Percentiles rank a stretch among this genome's conserved stretches.
phyloP scores from a whole-genome alignment of 2,888 invertebrate species.

The Liodrosophila aerea region DNA sequence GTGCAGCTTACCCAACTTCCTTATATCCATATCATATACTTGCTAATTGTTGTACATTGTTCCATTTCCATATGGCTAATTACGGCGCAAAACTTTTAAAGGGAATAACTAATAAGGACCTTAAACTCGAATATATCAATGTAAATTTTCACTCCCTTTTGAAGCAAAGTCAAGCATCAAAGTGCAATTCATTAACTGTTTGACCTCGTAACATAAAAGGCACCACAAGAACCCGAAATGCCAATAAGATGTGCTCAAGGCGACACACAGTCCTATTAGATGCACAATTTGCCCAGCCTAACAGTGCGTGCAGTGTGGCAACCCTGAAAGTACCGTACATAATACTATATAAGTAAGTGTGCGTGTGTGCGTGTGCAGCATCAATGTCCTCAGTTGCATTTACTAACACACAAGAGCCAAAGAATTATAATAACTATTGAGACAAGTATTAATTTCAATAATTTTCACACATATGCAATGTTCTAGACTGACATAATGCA shows the following conservation, averaged over 20 bases:
- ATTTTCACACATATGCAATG: constrained; percentile 18
- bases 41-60: too few relatives aligned
- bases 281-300: constrained; percentile 12
- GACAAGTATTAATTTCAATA: constrained; percentile 56
- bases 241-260: constrained; percentile 50
- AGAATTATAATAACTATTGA: constrained; percentile 29
- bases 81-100: too few relatives aligned
- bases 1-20: not conserved
- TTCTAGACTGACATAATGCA: constrained; percentile 2
- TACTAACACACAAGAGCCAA: not conserved
- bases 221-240: constrained; percentile 9
- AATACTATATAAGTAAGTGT: not conserved
- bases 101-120: too few relatives aligned
- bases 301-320: not conserved
- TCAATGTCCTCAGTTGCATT: not conserved
- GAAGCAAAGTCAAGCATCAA: too few relatives aligned
- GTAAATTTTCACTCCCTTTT: too few relatives aligned
- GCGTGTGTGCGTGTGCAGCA: not conserved
- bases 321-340: not conserved
- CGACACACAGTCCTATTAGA: not conserved
- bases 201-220: constrained; percentile 37
- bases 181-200: constrained; percentile 60
- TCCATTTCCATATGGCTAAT: too few relatives aligned
- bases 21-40: too few relatives aligned
- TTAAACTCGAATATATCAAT: too few relatives aligned